These are phyloP conservation scores for Axea sp. DNA, from an alignment of 2,888 invertebrate species.

Conservation along the genomic window DNA sequence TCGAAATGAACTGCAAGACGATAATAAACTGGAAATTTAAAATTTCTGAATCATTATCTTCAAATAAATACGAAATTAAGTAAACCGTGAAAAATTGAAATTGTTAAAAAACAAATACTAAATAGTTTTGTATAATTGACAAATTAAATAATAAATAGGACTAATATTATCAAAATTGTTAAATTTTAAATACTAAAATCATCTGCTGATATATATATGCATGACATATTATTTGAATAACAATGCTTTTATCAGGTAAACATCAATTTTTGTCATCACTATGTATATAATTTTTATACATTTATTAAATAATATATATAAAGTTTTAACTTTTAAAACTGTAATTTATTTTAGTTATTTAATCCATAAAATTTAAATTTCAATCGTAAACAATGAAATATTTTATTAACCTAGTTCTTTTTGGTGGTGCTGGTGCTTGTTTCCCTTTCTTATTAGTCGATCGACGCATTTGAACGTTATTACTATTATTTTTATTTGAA, in stretches of 20 bases:
- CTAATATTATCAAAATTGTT: too few relatives aligned
- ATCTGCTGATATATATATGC: too few relatives aligned
- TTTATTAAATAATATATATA: too few relatives aligned
- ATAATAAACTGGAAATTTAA: constrained; percentile 84
- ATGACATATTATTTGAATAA: too few relatives aligned
- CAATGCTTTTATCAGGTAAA: too few relatives aligned
- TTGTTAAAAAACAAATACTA: constrained; percentile 22
- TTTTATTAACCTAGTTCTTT: constrained; percentile 89
- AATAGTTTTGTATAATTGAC: background rate
- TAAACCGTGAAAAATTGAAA: constrained; percentile 1
- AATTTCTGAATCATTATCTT: constrained; percentile 46
- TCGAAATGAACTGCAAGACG: constrained; percentile 91
- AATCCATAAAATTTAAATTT: too few relatives aligned
- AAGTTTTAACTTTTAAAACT: too few relatives aligned
- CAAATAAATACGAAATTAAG: constrained; percentile 32
- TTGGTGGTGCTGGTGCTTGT: constrained; percentile 96
- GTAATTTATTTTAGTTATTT: too few relatives aligned
- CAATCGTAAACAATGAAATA: background rate
- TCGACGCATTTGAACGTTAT: constrained; percentile 89
- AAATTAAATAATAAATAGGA: background rate
- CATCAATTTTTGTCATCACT: too few relatives aligned
- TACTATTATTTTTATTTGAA: constrained; percentile 82
- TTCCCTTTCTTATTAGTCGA: constrained; percentile 94
- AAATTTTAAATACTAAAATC: too few relatives aligned
- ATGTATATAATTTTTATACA: constrained; percentile 7